Percentiles rank a stretch among this genome's conserved stretches.
Conservation (phyloP, 2,797 vertebrate genomes). For the Pipistrellus pipistrellus region DNA sequence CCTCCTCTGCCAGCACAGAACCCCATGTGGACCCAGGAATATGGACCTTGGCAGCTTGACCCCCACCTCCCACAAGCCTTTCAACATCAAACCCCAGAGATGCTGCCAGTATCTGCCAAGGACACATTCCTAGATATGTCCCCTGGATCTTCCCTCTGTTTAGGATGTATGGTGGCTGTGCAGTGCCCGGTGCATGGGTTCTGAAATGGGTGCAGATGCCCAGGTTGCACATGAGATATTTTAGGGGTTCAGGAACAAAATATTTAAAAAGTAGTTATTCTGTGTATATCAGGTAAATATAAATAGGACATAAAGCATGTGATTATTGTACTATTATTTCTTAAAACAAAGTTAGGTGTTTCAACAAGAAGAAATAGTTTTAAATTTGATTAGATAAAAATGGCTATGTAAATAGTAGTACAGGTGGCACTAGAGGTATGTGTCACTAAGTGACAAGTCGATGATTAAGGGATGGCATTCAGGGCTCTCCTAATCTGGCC, state of each 20-base stretch:
- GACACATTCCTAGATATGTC: not conserved
- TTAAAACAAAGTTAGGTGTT: constrained; percentile 44
- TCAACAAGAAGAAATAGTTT: not conserved
- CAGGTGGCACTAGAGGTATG: not conserved
- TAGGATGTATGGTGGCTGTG: not conserved
- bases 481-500: not conserved
- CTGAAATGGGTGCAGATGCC: not conserved
- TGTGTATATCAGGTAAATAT: not conserved
- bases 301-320: constrained; percentile 24
- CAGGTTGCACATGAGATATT: not conserved
- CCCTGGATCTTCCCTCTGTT: not conserved
- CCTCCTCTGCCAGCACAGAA: not conserved
- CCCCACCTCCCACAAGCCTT: not conserved
- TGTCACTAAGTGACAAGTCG: not conserved
- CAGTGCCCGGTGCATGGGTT: not conserved
- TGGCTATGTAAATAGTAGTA: not conserved
- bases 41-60: fast-evolving
- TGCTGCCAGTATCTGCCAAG: not conserved
- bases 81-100: not conserved
- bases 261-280: constrained; percentile 33
- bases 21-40: fast-evolving
- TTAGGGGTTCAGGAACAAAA: not conserved
- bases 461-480: not conserved
- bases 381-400: constrained; percentile 13
- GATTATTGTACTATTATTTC: not conserved